Evolutionary conservation across 2,113 vertebrate genomes (phyloP).

Genomic region (Rhipidura dahli): DNA sequence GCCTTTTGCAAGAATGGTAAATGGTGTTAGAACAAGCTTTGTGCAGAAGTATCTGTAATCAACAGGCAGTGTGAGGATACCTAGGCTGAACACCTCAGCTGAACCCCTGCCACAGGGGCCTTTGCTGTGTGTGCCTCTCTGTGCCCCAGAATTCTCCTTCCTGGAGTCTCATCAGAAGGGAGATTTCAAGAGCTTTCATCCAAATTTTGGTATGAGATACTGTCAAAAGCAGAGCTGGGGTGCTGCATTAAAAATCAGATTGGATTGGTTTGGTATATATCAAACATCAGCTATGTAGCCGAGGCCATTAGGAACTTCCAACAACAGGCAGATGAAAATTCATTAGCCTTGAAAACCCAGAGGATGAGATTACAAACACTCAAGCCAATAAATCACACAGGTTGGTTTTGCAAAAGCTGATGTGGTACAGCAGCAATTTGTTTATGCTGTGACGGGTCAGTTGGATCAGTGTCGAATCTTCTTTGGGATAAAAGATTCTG

Average conservation of each 20-base stretch:
- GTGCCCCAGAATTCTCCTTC: neutral
- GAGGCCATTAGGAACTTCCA: neutral
- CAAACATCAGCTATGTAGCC: neutral
- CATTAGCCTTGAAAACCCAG: slow-evolving; percentile 14
- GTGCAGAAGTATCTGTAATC: neutral
- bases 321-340: neutral
- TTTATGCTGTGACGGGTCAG: neutral
- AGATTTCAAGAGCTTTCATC: neutral
- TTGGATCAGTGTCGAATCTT: neutral
- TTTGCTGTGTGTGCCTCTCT: neutral
- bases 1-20: neutral
- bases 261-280: neutral
- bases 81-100: neutral
- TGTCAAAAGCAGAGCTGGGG: neutral
- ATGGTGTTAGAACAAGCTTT: neutral
- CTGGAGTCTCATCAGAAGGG: neutral
- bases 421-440: neutral
- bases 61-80: neutral
- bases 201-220: neutral
- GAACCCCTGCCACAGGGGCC: rapidly evolving
- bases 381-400: slow-evolving; percentile 21
- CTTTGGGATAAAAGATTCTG: neutral
- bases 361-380: slow-evolving; percentile 20
- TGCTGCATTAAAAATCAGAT: neutral
- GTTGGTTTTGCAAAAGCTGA: neutral